Base-by-base conservation (phyloP, 2,113 vertebrate genomes). In the Charadrius vociferus region DNA sequence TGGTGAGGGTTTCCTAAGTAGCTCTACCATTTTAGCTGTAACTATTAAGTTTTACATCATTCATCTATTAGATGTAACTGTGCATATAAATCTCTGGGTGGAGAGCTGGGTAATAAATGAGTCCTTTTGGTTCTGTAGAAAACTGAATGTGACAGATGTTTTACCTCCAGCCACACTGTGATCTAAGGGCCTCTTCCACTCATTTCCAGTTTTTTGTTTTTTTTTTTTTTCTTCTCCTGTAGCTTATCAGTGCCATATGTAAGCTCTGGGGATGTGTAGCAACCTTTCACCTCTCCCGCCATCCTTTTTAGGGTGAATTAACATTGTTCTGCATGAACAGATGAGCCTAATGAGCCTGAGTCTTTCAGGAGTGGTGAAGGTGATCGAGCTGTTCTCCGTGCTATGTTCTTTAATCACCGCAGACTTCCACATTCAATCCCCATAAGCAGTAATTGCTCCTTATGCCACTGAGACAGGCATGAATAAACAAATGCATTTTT, bases 331-430 rank as follows among this genome's bases (percentile, higher is more conserved):
- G 91, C 88, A 67, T 41, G 88, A 84, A n/a, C 52, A 95, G 80
- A 85, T 91, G 91, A 95, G 84, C 61, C 72, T 96, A 95, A 96
- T 93, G 86, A 97, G 95, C 65, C 91, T 41, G 66, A 93, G 58
- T 85, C 68, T 81, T 93, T 68, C 84, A 77, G 43, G n/a, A 94
- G 59, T 9, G 59, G 68, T 91, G 86, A 93, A 88, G 92, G 88
- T 95, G 94, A 89, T 96, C 1, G 17, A 95, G 80, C 81, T 93
- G 65, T 75, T 92, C 88, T 86, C 91, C 36, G 14, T 84, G 62
- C 65, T 63, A 4, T 65, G 77, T 79, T 91, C 86, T 95, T 96
- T 94, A 91, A 89, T 95, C 68, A 91, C 68, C 58, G 36, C 92
- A 95, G 85, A 59, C 52, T 61, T 92, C 58, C 32, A 78, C 50